Conservation (phyloP, 2,797 vertebrate genomes). For the Gallinago nigripennis region DNA sequence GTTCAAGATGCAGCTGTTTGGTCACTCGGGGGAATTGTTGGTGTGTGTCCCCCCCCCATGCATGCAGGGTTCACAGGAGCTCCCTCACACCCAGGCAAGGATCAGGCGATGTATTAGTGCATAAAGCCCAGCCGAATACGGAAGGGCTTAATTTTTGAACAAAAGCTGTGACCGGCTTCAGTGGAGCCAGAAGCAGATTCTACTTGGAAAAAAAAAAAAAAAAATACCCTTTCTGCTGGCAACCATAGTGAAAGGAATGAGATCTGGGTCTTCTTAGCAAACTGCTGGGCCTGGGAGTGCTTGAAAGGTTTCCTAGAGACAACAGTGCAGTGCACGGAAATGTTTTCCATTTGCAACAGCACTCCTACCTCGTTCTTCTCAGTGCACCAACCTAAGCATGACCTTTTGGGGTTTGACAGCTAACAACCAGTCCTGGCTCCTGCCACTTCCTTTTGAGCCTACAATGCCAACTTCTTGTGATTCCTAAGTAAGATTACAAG, state of each 20-base stretch:
- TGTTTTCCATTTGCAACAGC: not conserved
- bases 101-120: not conserved
- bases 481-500: not conserved
- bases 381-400: not conserved
- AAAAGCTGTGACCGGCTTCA: not conserved
- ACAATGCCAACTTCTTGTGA: not conserved
- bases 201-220: not conserved
- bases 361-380: not conserved
- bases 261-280: constrained; percentile 16
- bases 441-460: constrained; percentile 19
- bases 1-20: not conserved
- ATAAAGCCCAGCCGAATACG: not conserved
- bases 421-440: constrained; percentile 26
- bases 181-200: not conserved
- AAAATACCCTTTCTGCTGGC: not conserved
- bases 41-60: not conserved
- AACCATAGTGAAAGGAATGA: not conserved
- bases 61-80: not conserved
- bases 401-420: not conserved
- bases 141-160: not conserved
- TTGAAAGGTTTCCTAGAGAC: constrained; percentile 51
- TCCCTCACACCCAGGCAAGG: not conserved
- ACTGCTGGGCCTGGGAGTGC: constrained; percentile 19
- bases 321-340: not conserved
- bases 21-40: not conserved